Conservation (phyloP, 2,113 vertebrate species). For the Cyphomyrus discorhynchus region DNA sequence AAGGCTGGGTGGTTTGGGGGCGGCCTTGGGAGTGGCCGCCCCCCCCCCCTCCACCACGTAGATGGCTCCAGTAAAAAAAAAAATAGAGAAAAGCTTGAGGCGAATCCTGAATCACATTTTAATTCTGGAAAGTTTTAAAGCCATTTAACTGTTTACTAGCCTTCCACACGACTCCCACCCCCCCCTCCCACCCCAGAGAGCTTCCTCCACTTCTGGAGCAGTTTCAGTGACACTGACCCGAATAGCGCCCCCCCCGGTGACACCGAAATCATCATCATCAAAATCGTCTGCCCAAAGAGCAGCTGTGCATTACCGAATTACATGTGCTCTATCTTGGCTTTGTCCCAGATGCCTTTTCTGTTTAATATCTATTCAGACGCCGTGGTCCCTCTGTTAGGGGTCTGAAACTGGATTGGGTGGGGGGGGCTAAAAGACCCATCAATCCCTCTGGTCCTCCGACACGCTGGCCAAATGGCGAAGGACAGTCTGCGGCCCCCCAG, state of each 20-base stretch:
- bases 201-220: background rate
- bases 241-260: background rate
- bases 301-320: constrained; percentile 14
- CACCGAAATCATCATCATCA: background rate
- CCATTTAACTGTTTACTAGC: background rate
- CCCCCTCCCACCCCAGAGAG: background rate
- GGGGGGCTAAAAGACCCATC: background rate
- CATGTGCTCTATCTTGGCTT: background rate
- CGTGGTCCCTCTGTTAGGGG: background rate
- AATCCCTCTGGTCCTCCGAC: background rate
- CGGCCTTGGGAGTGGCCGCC: background rate
- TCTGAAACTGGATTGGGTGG: constrained; percentile 21
- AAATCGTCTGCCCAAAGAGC: background rate
- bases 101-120: background rate
- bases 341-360: background rate
- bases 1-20: background rate
- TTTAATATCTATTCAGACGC: constrained; percentile 18
- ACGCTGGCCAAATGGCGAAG: constrained; percentile 11
- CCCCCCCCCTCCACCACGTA: background rate
- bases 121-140: background rate
- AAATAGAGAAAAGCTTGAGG: background rate
- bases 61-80: background rate
- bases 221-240: background rate
- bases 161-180: background rate
- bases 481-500: background rate